phyloP scores from a whole-genome alignment of 2,888 invertebrate genomes.

The Diaprepes abbreviatus region DNA sequence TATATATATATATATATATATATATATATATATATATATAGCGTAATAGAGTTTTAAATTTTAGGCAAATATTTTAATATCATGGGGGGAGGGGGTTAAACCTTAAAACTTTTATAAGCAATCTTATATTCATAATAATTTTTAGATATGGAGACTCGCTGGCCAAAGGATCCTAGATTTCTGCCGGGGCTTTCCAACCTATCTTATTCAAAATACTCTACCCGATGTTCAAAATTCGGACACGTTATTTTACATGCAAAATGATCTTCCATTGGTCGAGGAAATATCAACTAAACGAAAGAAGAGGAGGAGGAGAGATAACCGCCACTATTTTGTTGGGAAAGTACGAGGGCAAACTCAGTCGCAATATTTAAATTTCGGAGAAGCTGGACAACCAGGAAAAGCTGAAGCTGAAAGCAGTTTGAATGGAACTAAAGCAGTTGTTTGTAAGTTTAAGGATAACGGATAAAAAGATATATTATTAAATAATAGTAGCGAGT shows the following conservation, averaged over 20 bases:
- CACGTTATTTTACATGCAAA: slow-evolving; percentile 49
- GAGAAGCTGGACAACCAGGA: slow-evolving; percentile 72
- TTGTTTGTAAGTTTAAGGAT: slow-evolving; percentile 82
- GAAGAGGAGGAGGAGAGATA: slow-evolving; percentile 55
- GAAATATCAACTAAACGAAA: slow-evolving; percentile 55
- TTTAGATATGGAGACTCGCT: slow-evolving; percentile 67
- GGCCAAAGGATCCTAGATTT: slow-evolving; percentile 68
- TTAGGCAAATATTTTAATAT: no score
- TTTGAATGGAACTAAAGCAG: slow-evolving; percentile 77
- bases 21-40: no score
- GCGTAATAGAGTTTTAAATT: no score
- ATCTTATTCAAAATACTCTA: slow-evolving; percentile 62
- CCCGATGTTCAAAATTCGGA: slow-evolving; percentile 32
- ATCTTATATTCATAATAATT: no score
- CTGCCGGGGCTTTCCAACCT: slow-evolving; percentile 67
- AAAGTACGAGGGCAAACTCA: slow-evolving; percentile 84
- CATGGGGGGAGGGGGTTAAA: no score
- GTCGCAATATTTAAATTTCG: slow-evolving; percentile 84
- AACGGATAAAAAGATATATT: no score
- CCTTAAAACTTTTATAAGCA: no score
- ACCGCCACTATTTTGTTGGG: slow-evolving; percentile 61
- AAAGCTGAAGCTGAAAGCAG: slow-evolving; percentile 87
- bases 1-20: no score
- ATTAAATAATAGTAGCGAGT: no score
- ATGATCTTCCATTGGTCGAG: slow-evolving; percentile 61